Evolutionary conservation across 23 tunicate genomes (phyloP), one percentile per base, ranked within the genome.

Genomic region (Ciona savignyi): DNA sequence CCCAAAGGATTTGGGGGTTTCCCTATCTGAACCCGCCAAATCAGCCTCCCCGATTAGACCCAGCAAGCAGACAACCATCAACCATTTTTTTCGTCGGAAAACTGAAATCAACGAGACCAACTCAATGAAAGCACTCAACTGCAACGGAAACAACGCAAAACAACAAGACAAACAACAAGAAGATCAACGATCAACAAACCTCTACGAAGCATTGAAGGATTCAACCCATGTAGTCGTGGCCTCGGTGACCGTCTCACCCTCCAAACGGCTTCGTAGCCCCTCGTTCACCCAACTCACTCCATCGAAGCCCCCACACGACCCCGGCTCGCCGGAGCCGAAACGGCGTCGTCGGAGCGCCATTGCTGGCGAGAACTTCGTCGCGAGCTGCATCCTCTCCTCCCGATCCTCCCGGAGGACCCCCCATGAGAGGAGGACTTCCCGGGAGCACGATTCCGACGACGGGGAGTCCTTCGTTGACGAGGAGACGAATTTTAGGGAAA

Each of bases 291-390:
- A 48, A 19, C 56, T 15, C 9, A 42, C 56, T 9, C 9, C 11
- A 6, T 42, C 56, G 15, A 6, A 6, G 74, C 15, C 28, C 15
- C 68, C 60, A 64, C 25, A 34, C 34, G 15, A 51, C 75, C 1
- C 11, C 15, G 34, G 48, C 23, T 64, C 68, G 29, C 32, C 22
- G 0, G 70, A 69, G 30, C 74, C 78, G 21, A 80, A 87, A 51
- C 78, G 66, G 23, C 73, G 83, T 48, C 76, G 94, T 4, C 74
- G 86, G n/a, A 76, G 82, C 42, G 94, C 94, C 21, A 81, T 78
- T 35, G 94, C 86, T 21, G 94, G 94, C 4, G 81, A 81, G 20
- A 80, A 87, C 74, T 87, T 87, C 70, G 85, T 87, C 29, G 86
- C 83, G 24, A 80, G 94, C 30, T 87, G 94, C 34, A 23, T 87